Evolutionary conservation across 2,888 invertebrate species (phyloP).

Genomic region (Aelia acuminata): DNA sequence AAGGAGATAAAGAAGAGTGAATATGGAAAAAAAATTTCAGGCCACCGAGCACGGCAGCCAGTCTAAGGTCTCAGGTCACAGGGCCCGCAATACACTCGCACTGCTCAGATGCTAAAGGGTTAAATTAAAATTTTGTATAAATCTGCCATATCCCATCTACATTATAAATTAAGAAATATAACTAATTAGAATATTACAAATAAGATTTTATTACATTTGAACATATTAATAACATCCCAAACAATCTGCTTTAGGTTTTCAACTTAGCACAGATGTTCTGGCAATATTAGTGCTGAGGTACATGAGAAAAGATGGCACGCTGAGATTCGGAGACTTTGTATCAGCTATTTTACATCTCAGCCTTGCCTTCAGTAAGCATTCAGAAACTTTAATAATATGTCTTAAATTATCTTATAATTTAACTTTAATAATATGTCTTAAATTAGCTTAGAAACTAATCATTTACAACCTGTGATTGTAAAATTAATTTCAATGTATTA

Average conservation of each 20-base stretch:
- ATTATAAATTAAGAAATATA: background rate
- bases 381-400: background rate
- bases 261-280: constrained; percentile 86
- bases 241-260: constrained; percentile 75
- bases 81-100: too few relatives aligned
- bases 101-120: too few relatives aligned
- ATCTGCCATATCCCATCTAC: background rate
- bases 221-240: background rate
- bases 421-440: background rate
- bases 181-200: background rate
- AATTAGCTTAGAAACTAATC: background rate
- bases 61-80: too few relatives aligned
- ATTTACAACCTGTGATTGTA: background rate
- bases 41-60: too few relatives aligned
- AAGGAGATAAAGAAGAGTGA: too few relatives aligned
- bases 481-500: background rate
- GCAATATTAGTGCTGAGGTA: constrained; percentile 87
- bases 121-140: background rate
- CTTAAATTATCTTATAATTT: background rate
- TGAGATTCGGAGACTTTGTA: constrained; percentile 92
- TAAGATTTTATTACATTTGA: background rate
- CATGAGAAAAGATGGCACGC: constrained; percentile 92
- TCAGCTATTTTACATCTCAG: constrained; percentile 90
- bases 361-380: constrained; percentile 85
- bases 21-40: too few relatives aligned